Conservation (phyloP, 2,888 invertebrate species). For the Crematogaster levior region DNA sequence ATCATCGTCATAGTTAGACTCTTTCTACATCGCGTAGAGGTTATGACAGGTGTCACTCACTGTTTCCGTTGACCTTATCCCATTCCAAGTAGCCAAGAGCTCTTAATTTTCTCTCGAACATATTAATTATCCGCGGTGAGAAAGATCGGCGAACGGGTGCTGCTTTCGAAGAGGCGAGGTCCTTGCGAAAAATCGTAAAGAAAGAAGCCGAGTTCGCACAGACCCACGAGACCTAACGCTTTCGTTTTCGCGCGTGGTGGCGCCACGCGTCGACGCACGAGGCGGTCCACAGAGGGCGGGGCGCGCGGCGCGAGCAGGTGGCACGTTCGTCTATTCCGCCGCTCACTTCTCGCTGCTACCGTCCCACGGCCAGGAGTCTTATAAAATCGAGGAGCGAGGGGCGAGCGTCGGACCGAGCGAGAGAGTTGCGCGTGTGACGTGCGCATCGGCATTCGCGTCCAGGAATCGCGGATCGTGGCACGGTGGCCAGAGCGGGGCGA, state of each 20-base stretch:
- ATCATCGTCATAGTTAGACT: too few relatives aligned
- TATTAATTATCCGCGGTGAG: constrained; percentile 81
- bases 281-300: neutral
- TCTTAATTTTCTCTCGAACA: constrained; percentile 92
- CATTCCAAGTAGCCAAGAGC: constrained; percentile 93
- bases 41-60: constrained; percentile 46
- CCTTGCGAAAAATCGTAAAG: neutral
- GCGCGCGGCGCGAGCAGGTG: neutral
- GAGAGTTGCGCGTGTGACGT: constrained; percentile 65
- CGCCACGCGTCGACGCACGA: too few relatives aligned
- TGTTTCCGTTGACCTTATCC: constrained; percentile 90
- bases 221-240: neutral
- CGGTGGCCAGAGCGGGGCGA: constrained; percentile 53
- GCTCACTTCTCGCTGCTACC: neutral
- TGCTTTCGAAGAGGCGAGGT: neutral
- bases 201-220: too few relatives aligned
- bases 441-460: constrained; percentile 34
- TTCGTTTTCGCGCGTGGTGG: neutral
- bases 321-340: neutral
- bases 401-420: neutral
- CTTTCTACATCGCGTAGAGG: neutral
- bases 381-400: too few relatives aligned
- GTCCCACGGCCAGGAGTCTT: too few relatives aligned
- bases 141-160: neutral
- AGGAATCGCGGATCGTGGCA: constrained; percentile 20